phyloP scores from a whole-genome alignment of 2,797 vertebrate genomes.

The Australoheros facetus region DNA sequence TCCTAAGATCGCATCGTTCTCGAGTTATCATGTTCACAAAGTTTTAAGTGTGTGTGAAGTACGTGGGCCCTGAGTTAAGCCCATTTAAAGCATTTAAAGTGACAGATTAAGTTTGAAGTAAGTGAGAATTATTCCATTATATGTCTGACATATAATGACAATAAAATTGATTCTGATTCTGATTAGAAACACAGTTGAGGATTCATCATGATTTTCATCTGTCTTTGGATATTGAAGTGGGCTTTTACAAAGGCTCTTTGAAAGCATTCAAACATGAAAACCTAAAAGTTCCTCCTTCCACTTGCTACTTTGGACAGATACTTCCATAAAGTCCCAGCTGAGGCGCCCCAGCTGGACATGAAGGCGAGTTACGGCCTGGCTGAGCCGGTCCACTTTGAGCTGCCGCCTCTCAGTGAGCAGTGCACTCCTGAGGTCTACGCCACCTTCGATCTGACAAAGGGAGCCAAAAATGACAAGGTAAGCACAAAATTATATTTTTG shows the following conservation, averaged over 20 bases:
- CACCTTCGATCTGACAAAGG: conserved; percentile 94
- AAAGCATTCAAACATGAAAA: background rate
- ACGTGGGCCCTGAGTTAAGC: background rate
- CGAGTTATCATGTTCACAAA: too few species aligned
- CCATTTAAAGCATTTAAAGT: background rate
- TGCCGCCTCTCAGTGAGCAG: conserved; percentile 84
- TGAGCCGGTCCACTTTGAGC: conserved; percentile 89
- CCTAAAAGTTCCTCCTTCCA: background rate
- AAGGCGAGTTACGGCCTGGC: conserved; percentile 97
- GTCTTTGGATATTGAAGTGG: background rate
- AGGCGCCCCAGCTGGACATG: conserved; percentile 92
- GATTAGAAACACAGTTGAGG: background rate
- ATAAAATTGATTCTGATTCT: too few species aligned
- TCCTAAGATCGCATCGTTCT: too few species aligned
- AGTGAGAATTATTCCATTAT: too few species aligned
- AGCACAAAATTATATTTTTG: background rate
- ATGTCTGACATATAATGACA: too few species aligned
- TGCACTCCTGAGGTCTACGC: conserved; percentile 89
- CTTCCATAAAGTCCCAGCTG: conserved; percentile 94
- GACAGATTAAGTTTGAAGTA: background rate
- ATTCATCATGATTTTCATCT: background rate
- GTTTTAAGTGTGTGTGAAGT: too few species aligned
- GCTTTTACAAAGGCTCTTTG: background rate
- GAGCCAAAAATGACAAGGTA: conserved; percentile 92
- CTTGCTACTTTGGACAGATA: conserved; percentile 80